Base-by-base conservation (phyloP, 2,113 vertebrate genomes). In the Corythaeola cristata region DNA sequence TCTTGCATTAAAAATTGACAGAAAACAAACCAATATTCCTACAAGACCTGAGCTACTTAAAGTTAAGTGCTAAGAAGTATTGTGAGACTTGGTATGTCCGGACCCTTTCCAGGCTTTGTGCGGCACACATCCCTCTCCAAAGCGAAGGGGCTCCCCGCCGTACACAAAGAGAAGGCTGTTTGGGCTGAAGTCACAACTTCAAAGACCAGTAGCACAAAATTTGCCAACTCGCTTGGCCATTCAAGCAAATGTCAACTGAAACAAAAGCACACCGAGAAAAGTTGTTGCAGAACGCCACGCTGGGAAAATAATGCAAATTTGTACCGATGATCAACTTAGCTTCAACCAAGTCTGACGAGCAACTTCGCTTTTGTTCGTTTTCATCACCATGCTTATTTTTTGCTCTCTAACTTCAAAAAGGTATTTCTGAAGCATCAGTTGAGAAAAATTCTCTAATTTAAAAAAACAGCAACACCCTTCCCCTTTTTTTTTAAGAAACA, bases 171-270 rank as follows among this genome's bases (percentile, higher is more conserved):
- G 33, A 9, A 79, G 81, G 68, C 88, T 96, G 93, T 89, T 75
- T 62, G 89, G 76, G 79, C 62, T 94, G 33, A 78, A 96, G 95
- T 89, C 93, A 93, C 97, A 94, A 68, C 95, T 97, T 97, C 96
- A 97, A 97, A 97, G 95, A 89, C 49, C 77, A 81, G 85, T 32
- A 95, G 88, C 91, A 94, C 78, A 73, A 93, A 91, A 96, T 82
- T 90, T 95, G 92, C 97, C 97, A 97, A 64, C 94, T 95, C 9
- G 3, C 89, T 85, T 59, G 83, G 79, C 95, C 95, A 93, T 96
- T 95, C 80, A 91, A 82, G 59, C 89, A 95, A 96, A 96, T 71
- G 92, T 90, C 89, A 96, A 74, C 68, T 33, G 77, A 95, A 93
- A 95, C 93, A 97, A 97, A 95, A 91, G 93, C 79, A 47, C 80